These are phyloP conservation scores for Hafferia zeledoni DNA, from an alignment of 2,797 vertebrate species.

Conservation along the genomic window DNA sequence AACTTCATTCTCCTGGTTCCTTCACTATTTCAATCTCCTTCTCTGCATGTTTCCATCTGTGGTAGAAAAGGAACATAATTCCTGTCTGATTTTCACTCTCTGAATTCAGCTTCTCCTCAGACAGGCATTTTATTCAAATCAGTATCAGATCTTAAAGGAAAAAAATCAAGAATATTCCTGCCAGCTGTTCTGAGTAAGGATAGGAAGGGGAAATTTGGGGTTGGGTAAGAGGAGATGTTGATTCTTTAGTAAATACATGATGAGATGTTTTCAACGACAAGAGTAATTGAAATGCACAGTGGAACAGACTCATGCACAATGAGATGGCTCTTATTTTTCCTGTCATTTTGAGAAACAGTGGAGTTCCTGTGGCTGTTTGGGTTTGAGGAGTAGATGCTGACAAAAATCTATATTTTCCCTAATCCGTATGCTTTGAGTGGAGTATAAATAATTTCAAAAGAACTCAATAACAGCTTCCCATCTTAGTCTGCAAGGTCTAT, in stretches of 20 bases:
- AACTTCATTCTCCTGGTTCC: not conserved
- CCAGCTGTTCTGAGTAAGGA: not conserved
- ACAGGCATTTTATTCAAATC: not conserved
- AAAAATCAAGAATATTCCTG: conserved; percentile 13
- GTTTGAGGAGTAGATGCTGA: not conserved
- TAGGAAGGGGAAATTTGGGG: not conserved
- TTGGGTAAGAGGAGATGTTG: not conserved
- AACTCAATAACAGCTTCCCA: not conserved
- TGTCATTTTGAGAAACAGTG: not conserved
- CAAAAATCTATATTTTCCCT: not conserved
- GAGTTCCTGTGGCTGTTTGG: not conserved
- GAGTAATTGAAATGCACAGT: not conserved
- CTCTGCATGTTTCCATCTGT: not conserved
- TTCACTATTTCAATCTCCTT: not conserved
- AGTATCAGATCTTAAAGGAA: not conserved
- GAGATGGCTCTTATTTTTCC: not conserved
- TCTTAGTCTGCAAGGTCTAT: not conserved
- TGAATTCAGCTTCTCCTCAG: not conserved
- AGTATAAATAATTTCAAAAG: not conserved
- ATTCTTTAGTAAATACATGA: not conserved
- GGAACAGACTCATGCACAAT: not conserved
- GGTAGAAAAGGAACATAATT: not conserved
- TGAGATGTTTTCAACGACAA: not conserved
- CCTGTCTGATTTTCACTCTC: not conserved
- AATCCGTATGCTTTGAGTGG: not conserved